A percentile compares a stretch with the other conserved stretches of the same genome.
Evolutionary conservation across 2,888 invertebrate species (phyloP).

Genomic region (Agrotis clavis): DNA sequence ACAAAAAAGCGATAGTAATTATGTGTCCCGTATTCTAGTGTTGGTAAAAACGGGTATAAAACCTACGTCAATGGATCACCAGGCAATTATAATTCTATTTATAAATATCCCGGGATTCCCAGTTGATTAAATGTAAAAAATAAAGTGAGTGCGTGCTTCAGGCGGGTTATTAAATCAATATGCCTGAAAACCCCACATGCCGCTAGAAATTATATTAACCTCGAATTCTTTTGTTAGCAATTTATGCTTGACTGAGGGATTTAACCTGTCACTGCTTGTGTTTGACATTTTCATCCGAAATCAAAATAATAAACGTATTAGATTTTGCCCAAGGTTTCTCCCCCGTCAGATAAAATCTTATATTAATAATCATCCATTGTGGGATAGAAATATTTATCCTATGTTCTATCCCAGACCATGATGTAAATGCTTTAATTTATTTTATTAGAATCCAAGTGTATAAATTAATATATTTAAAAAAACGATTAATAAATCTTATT

Average conservation of each 20-base stretch:
- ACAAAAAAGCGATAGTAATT: too few relatives aligned
- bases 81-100: conserved; percentile 12
- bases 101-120: neutral
- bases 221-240: conserved; percentile 27
- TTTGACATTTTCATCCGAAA: conserved; percentile 17
- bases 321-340: too few relatives aligned
- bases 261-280: conserved; percentile 23
- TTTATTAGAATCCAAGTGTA: neutral
- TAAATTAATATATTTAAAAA: neutral
- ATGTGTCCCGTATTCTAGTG: too few relatives aligned
- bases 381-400: too few relatives aligned
- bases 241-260: conserved; percentile 1
- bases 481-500: conserved; percentile 8
- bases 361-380: too few relatives aligned
- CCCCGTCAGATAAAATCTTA: neutral
- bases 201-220: conserved; percentile 18
- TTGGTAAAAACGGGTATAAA: too few relatives aligned
- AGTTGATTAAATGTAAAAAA: conserved; percentile 4
- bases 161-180: conserved; percentile 36
- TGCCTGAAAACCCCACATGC: conserved; percentile 18
- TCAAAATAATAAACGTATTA: conserved; percentile 6
- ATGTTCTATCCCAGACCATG: too few relatives aligned
- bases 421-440: neutral
- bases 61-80: too few relatives aligned
- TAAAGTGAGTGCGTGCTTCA: conserved; percentile 6